phyloP scores from a whole-genome alignment of 2,797 vertebrate species.

The Muraenolepis orangiensis region DNA sequence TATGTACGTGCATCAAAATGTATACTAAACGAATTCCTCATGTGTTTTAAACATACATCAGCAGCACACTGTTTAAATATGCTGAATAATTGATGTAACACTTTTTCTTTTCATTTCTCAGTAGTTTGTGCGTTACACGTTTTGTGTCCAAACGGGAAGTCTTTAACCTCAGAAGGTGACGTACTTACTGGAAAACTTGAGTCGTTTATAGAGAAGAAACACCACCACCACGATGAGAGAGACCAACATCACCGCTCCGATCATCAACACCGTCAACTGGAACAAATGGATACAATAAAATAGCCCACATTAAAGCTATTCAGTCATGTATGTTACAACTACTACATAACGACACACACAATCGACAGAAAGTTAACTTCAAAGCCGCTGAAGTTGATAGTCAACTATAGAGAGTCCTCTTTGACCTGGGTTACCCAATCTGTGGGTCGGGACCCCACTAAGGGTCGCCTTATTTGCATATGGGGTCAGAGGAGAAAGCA shows the following conservation, averaged over 20 bases:
- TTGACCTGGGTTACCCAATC: not conserved
- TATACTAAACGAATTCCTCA: not conserved
- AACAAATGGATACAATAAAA: constrained; percentile 7
- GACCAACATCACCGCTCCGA: constrained; percentile 72
- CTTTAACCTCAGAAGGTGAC: not conserved
- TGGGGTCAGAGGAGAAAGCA: not conserved
- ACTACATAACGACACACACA: not conserved
- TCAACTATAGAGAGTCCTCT: too few relatives aligned
- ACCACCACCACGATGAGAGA: constrained; percentile 70
- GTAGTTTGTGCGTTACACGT: not conserved
- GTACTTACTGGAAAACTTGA: constrained; percentile 79
- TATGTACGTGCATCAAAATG: not conserved
- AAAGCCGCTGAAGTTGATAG: not conserved
- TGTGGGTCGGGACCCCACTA: not conserved
- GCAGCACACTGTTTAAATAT: not conserved
- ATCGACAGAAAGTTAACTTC: not conserved
- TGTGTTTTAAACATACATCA: not conserved
- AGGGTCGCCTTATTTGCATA: not conserved
- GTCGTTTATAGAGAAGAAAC: constrained; percentile 78
- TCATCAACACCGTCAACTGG: constrained; percentile 79
- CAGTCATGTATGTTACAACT: not conserved
- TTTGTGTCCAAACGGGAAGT: not conserved
- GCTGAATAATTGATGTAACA: not conserved
- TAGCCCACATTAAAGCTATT: not conserved
- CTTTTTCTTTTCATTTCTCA: not conserved